Evolutionary conservation across 2,888 invertebrate species (phyloP), one percentile per base, ranked within the genome.

Genomic region (Abrostola tripartita): DNA sequence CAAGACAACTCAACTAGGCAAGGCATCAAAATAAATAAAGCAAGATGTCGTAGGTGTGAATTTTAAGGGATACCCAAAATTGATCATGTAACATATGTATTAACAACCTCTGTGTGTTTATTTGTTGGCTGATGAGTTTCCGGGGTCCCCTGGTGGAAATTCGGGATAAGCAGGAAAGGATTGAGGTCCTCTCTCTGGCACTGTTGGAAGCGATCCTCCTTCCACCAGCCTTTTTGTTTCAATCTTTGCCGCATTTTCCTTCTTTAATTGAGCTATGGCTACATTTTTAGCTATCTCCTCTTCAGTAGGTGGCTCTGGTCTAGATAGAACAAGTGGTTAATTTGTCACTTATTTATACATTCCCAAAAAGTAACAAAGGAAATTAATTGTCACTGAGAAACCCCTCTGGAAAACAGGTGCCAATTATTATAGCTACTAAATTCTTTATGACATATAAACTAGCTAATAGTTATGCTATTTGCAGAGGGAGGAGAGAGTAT

Each of bases 231-330:
- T 95, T 79, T 95, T 95, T 0, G 90, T 87, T 68, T 97, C 97
- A 62, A 98, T 86, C 85, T 96, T 95, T 5, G 95, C 95, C 0
- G 98, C 98, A 93, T 98, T 98, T 50, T 95, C 89, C 83, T 97
- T 96, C 79, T 98, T 98, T 87, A 96, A 88, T 78, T 96, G 89
- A 87, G 97, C 97, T 47, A 97, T 93, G 12, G 96, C 96, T 50
- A 96, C 86, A 90, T 97, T 98, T 78, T 91, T 94, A 9, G 95
- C 91, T 8, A 98, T 92, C 90, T 98, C 98, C 70, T 97, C 97
- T 68, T 95, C 95, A 0, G 96, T 95, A 0, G 98, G 98, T 50
- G 97, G 96, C 0, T 96, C 95, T 1, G 79, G 82, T 77, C 96
- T 96, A 79, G 66, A 87, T 67, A 36, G n/a, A 41, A 11, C 40